These are phyloP conservation scores for Schrankia costaestrigalis DNA, from an alignment of 2,888 invertebrate genomes.

Conservation along the genomic window DNA sequence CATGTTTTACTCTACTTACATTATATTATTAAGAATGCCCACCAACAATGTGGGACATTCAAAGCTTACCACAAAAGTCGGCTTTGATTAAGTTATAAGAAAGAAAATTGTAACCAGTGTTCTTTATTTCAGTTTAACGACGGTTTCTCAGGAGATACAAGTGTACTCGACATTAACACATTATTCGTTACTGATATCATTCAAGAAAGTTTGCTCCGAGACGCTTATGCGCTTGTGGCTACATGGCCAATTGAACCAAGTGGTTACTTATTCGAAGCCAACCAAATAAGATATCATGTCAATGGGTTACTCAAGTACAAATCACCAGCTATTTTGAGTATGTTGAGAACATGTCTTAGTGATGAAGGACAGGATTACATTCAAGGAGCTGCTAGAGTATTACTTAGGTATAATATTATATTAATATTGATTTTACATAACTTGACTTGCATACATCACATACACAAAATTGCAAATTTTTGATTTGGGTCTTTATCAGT, in stretches of 20 bases:
- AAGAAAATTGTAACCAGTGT: too few relatives aligned
- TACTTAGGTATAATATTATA: constrained; percentile 44
- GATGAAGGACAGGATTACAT: constrained; percentile 46
- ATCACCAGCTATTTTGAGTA: constrained; percentile 57
- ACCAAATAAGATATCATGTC: constrained; percentile 43
- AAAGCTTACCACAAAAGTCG: neutral
- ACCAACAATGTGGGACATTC: too few relatives aligned
- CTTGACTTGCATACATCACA: too few relatives aligned
- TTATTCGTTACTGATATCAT: constrained; percentile 63
- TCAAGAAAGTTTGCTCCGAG: constrained; percentile 60
- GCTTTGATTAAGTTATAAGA: neutral
- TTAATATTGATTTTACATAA: neutral
- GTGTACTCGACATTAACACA: constrained; percentile 54
- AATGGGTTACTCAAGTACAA: constrained; percentile 54
- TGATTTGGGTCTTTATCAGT: neutral
- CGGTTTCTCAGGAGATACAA: constrained; percentile 25
- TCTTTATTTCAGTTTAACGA: constrained; percentile 46
- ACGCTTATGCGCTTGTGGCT: constrained; percentile 43
- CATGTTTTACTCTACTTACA: too few relatives aligned
- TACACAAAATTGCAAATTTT: too few relatives aligned
- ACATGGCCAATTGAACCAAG: constrained; percentile 39
- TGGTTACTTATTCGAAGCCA: constrained; percentile 43
- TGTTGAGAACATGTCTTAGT: constrained; percentile 50
- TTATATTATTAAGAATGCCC: too few relatives aligned
- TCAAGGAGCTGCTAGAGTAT: constrained; percentile 39